Conservation (phyloP, 2,888 invertebrate species). For the Leptogaster cylindrica region DNA sequence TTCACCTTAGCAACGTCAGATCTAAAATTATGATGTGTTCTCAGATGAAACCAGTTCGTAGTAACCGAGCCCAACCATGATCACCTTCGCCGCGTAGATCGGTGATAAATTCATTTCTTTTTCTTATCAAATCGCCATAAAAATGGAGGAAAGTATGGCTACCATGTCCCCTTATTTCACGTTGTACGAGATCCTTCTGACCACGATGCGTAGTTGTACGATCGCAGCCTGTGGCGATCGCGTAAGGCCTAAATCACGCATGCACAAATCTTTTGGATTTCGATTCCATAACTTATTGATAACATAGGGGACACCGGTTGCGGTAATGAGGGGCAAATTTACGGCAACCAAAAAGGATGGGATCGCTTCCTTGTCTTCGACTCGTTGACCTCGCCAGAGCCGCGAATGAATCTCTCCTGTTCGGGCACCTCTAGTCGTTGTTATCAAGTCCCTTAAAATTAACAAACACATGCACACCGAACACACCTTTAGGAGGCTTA, state of each 20-base stretch:
- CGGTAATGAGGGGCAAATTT: conserved; percentile 50
- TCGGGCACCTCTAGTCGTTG: conserved; percentile 38
- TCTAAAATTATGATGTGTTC: too few species aligned
- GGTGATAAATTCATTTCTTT: conserved; percentile 41
- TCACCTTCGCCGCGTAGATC: too few species aligned
- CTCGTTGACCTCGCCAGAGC: conserved; percentile 48
- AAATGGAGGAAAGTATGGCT: conserved; percentile 30
- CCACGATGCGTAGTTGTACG: conserved; percentile 1
- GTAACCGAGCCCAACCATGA: too few species aligned
- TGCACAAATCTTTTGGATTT: conserved; percentile 23
- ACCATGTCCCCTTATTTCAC: conserved; percentile 17
- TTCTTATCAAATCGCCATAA: conserved; percentile 44
- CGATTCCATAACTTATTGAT: conserved; percentile 46
- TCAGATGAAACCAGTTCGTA: too few species aligned
- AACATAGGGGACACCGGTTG: conserved; percentile 44
- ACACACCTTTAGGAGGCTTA: conserved; percentile 42
- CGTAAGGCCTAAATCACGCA: conserved; percentile 28
- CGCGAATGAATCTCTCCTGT: conserved; percentile 1
- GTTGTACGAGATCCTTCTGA: neutral
- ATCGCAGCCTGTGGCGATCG: neutral
- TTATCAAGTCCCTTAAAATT: conserved; percentile 41
- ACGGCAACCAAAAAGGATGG: conserved; percentile 49
- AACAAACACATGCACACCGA: conserved; percentile 45
- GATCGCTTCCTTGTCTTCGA: conserved; percentile 51
- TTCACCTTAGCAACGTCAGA: too few species aligned